Evolutionary conservation across 2,113 vertebrate species (phyloP).

Genomic region (Solea solea): DNA sequence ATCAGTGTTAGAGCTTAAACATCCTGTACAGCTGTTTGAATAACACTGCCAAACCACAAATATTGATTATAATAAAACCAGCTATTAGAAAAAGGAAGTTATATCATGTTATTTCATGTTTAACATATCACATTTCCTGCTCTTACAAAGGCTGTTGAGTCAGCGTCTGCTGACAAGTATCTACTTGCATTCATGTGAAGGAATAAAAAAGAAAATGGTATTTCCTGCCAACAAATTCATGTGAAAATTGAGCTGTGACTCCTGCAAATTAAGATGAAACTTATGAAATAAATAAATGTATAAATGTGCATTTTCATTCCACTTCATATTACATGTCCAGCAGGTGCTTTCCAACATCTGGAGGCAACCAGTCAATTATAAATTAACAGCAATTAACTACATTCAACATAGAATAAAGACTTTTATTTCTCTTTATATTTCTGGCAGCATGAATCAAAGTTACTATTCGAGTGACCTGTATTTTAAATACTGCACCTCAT

Average conservation of each 20-base stretch:
- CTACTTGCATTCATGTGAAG: constrained; percentile 8
- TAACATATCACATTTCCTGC: constrained; percentile 37
- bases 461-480: too few species aligned
- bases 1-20: too few species aligned
- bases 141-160: constrained; percentile 40
- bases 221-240: constrained; percentile 2
- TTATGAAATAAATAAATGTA: background rate
- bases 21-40: background rate
- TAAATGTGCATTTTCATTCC: too few species aligned
- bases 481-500: background rate
- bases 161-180: constrained; percentile 29
- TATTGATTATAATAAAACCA: constrained; percentile 16
- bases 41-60: constrained; percentile 36
- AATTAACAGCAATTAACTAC: too few species aligned
- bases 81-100: constrained; percentile 19
- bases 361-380: too few species aligned
- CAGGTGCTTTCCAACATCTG: too few species aligned
- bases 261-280: background rate
- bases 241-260: background rate
- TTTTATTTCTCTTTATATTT: too few species aligned
- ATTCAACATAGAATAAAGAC: too few species aligned
- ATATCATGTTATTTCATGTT: constrained; percentile 5
- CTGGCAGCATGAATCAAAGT: too few species aligned
- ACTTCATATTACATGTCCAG: too few species aligned
- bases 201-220: constrained; percentile 16